These are phyloP conservation scores for Volucella zonaria DNA, from an alignment of 2,888 invertebrate genomes.

Conservation along the genomic window DNA sequence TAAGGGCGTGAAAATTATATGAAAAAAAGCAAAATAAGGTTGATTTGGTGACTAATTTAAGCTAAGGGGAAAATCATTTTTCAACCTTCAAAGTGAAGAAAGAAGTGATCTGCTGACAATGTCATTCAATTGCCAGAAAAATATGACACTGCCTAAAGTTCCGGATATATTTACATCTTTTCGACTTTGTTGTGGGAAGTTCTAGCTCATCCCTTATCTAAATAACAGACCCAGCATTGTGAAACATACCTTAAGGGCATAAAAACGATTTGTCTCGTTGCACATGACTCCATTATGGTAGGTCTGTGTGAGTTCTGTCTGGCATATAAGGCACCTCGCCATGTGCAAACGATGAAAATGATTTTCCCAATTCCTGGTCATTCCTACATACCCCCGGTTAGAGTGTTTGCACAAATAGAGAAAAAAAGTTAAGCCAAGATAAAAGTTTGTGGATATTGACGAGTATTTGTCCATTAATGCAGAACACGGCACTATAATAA, in stretches of 20 bases:
- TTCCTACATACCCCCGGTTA: background rate
- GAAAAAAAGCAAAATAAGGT: background rate
- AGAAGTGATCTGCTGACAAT: too few relatives aligned
- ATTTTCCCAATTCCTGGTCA: too few relatives aligned
- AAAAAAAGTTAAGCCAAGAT: background rate
- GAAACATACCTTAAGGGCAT: background rate
- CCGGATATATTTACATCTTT: background rate
- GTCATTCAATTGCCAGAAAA: too few relatives aligned
- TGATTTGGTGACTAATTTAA: background rate
- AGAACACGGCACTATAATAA: too few relatives aligned
- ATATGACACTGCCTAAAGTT: background rate
- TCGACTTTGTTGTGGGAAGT: background rate
- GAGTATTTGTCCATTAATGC: too few relatives aligned
- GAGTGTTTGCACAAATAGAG: background rate
- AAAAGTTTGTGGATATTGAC: too few relatives aligned
- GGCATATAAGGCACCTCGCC: background rate
- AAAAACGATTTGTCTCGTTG: background rate
- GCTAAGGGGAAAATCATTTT: too few relatives aligned
- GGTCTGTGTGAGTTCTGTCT: background rate
- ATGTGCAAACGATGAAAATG: too few relatives aligned
- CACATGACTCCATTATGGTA: background rate
- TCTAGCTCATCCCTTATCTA: background rate
- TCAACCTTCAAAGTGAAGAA: too few relatives aligned
- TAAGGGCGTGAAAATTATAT: too few relatives aligned
- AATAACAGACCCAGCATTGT: too few relatives aligned